These are phyloP conservation scores for Parazoanthus swiftii DNA, from an alignment of 92 coral and sea anemone genomes.

Conservation along the genomic window DNA sequence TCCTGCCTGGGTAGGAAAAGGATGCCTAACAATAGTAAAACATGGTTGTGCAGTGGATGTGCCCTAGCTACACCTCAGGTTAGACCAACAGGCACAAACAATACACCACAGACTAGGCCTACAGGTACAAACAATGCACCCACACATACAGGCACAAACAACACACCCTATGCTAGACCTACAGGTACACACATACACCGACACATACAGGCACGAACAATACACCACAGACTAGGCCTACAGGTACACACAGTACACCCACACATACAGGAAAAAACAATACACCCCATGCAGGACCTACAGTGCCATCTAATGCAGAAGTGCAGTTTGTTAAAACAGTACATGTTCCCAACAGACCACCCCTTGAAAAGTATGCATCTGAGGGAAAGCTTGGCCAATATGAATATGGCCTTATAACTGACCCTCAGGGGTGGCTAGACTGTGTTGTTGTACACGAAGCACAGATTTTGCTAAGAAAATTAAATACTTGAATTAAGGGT, in stretches of 20 bases:
- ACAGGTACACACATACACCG: no score
- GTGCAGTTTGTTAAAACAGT: constrained; percentile 8
- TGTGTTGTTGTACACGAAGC: constrained; percentile 61
- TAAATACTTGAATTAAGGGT: constrained; percentile 48
- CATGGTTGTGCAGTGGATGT: constrained; percentile 39
- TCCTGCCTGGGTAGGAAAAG: constrained; percentile 43
- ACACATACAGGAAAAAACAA: not conserved
- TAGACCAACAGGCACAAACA: not conserved
- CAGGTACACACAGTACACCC: not conserved
- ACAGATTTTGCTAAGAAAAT: constrained; percentile 46
- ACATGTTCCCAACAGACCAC: not conserved
- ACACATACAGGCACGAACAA: not conserved
- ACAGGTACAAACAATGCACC: no score
- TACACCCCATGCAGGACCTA: constrained; percentile 30
- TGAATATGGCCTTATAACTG: constrained; percentile 51
- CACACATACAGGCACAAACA: no score
- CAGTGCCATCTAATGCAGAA: constrained; percentile 2
- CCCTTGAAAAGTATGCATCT: constrained; percentile 53
- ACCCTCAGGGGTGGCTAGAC: constrained; percentile 62
- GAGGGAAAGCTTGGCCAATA: constrained; percentile 45
- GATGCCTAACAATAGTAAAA: constrained; percentile 37
- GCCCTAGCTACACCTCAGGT: not conserved
- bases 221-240: constrained; percentile 9
- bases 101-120: constrained; percentile 30
- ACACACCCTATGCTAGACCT: no score